phyloP scores from a whole-genome alignment of 2,888 invertebrate genomes.

The Pomacea canaliculata region DNA sequence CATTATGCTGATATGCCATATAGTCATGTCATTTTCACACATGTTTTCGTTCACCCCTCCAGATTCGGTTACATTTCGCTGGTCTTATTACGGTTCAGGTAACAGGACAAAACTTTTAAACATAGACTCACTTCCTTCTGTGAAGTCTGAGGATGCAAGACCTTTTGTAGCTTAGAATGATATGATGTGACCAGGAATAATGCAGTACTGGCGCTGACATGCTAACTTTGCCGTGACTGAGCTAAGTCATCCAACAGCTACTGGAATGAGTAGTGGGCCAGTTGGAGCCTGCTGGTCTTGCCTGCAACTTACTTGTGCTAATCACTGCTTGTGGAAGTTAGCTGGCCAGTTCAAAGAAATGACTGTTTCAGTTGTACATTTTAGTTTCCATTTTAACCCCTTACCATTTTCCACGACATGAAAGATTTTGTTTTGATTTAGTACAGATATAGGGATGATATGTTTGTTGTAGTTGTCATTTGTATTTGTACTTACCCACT shows the following conservation, averaged over 20 bases:
- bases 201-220: too few relatives aligned
- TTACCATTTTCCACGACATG: neutral
- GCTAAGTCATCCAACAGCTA: too few relatives aligned
- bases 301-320: neutral
- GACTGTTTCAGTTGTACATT: neutral
- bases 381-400: too few relatives aligned
- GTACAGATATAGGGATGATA: neutral
- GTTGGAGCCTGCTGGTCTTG: neutral
- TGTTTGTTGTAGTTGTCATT: neutral
- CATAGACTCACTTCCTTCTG: too few relatives aligned
- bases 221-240: too few relatives aligned
- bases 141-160: too few relatives aligned
- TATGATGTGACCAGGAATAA: too few relatives aligned
- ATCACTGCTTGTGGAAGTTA: neutral
- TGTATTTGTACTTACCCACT: neutral
- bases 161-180: too few relatives aligned
- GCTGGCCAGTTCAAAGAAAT: neutral
- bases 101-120: slow-evolving; percentile 27
- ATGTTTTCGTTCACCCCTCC: slow-evolving; percentile 26
- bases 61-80: slow-evolving; percentile 51
- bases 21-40: slow-evolving; percentile 5
- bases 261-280: slow-evolving; percentile 6
- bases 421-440: slow-evolving; percentile 1
- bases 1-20: neutral
- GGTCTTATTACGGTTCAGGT: slow-evolving; percentile 56